Base-by-base conservation (phyloP, 2,113 vertebrate species). In the Struthidea cinerea region DNA sequence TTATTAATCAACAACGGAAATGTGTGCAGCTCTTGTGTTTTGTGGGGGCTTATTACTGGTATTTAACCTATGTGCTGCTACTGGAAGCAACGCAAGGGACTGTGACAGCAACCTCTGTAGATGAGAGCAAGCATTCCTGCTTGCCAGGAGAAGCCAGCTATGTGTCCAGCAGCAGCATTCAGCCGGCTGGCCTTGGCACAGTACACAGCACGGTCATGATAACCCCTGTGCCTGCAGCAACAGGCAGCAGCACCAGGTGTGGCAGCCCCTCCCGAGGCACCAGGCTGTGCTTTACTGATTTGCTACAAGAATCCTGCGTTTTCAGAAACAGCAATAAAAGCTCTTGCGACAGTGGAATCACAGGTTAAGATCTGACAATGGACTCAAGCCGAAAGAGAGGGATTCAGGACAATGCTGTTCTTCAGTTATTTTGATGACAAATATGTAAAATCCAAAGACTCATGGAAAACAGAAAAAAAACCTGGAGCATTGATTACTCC, bases 401-500 rank as follows among this genome's bases (percentile, higher is more conserved):
- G 47, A 69, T 56, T 63, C 79, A 88, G 26, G 39, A 80, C 33
- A 83, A 37, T 0, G 1, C 17, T 70, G 27, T 15, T 78, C 65
- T 67, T 61, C 65, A 65, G 67, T 24, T 3, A 53, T 22, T 82
- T 28, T n/a, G 23, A 69, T 10, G 24, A 82, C 16, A 82, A 74
- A 46, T n/a, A 68, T 1, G 2, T 6, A 87, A 37, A 92, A 74
- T 65, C 13, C 20, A 61, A 87, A 64, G 17, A 84, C 53, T 18
- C 1, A 9, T 1, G 3, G 21, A 61, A 85, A 94, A 69, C 22
- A n/a, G 21, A 4, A 42, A 21, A 11, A 41, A 49, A 32, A 39
- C 5, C 10, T 0, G 1, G 12, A 41, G 13, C 16, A 82, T 1
- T 46, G 22, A 30, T 33, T 35, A 75, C 7, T 5, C 7, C 5